Conservation (phyloP, 2,888 invertebrate genomes). For the Epinotia ramella region DNA sequence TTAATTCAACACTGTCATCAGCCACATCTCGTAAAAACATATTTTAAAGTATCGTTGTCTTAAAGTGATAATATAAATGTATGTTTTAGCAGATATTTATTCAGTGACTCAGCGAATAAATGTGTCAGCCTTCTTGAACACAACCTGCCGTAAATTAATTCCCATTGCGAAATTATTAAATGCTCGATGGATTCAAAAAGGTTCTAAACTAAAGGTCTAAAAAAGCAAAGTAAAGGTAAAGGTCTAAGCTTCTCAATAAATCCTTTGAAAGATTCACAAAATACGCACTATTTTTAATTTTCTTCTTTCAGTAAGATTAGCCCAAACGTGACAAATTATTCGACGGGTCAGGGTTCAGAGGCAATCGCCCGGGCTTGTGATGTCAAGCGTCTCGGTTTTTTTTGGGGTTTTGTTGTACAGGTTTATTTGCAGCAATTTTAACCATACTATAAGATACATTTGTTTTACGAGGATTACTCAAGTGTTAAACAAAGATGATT, state of each 20-base stretch:
- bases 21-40: no score
- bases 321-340: slow-evolving; percentile 18
- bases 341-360: slow-evolving; percentile 13
- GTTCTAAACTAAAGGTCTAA: no score
- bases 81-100: no score
- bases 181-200: background rate
- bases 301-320: slow-evolving; percentile 5
- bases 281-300: background rate
- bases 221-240: no score
- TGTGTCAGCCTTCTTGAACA: background rate
- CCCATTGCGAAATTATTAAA: background rate
- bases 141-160: background rate
- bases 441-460: background rate
- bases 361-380: slow-evolving; percentile 8
- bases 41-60: no score
- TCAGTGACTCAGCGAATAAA: background rate
- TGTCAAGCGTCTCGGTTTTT: slow-evolving; percentile 4
- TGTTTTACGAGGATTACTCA: background rate
- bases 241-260: background rate
- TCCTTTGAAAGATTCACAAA: background rate
- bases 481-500: background rate
- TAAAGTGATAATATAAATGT: no score
- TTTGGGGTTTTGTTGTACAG: background rate
- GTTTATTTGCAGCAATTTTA: background rate
- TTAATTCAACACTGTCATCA: no score